Evolutionary conservation across 2,888 invertebrate genomes (phyloP).

Genomic region (Eulithis testata): DNA sequence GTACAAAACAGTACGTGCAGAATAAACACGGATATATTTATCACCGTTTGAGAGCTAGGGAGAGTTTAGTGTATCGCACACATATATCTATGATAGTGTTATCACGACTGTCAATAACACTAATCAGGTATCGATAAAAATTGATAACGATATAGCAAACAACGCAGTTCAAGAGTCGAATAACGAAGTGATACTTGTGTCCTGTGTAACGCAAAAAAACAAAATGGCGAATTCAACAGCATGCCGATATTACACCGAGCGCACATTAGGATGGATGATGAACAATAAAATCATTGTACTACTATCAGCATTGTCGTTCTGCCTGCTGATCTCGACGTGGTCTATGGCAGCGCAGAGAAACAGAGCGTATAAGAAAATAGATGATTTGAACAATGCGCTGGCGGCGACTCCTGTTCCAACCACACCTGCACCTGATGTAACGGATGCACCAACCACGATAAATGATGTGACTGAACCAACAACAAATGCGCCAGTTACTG

Average conservation of each 20-base stretch:
- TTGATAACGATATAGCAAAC: constrained; percentile 20
- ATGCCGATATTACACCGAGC: constrained; percentile 64
- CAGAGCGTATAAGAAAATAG: constrained; percentile 49
- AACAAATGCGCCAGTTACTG: not conserved
- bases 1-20: no score
- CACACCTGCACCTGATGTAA: not conserved
- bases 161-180: constrained; percentile 24
- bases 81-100: not conserved
- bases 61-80: not conserved
- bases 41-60: not conserved
- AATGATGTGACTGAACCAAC: not conserved
- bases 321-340: constrained; percentile 69
- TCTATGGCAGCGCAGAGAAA: constrained; percentile 67
- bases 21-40: no score
- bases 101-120: constrained; percentile 21
- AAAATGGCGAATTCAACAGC: constrained; percentile 52
- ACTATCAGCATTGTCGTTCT: constrained; percentile 64
- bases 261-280: constrained; percentile 63
- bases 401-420: constrained; percentile 7
- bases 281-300: constrained; percentile 75
- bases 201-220: constrained; percentile 16
- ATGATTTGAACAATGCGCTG: constrained; percentile 39
- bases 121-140: constrained; percentile 37
- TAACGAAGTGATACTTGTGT: constrained; percentile 29
- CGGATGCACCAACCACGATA: not conserved